Conservation (phyloP, 2,113 vertebrate genomes). For the Peromyscus californicus region DNA sequence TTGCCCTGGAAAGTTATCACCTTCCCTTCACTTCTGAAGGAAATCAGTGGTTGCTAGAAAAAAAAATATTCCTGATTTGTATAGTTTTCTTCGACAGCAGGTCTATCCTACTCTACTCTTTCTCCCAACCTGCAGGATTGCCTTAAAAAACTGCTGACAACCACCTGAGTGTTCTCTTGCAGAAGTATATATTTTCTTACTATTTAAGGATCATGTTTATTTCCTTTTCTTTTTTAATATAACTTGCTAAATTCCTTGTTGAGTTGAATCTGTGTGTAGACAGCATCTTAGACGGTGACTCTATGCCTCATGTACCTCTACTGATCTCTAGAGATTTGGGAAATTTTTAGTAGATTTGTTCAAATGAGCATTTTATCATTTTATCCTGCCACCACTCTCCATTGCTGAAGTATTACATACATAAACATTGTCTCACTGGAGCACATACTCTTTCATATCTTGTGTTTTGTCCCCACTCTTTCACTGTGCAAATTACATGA, state of each 20-base stretch:
- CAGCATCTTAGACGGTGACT: not conserved
- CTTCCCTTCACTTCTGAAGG: not conserved
- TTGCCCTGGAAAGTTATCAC: not conserved
- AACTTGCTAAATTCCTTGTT: not conserved
- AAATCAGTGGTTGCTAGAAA: too few species aligned
- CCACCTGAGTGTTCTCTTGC: not conserved
- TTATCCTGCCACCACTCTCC: not conserved
- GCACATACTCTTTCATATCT: not conserved
- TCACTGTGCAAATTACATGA: not conserved
- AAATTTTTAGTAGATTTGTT: not conserved
- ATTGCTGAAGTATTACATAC: not conserved
- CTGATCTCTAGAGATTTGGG: not conserved
- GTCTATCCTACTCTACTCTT: too few species aligned
- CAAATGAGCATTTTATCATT: not conserved
- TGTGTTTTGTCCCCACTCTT: not conserved
- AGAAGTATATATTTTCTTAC: not conserved
- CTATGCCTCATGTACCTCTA: not conserved
- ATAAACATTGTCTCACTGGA: not conserved
- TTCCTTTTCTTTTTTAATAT: not conserved
- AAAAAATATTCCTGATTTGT: not conserved
- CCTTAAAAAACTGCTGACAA: not conserved
- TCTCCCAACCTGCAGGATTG: not conserved
- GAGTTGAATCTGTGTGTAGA: not conserved
- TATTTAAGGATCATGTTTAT: not conserved
- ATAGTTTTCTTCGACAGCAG: not conserved